Base-by-base conservation (phyloP, 2,888 invertebrate species). In the Lordiphosa fenestrarum region DNA sequence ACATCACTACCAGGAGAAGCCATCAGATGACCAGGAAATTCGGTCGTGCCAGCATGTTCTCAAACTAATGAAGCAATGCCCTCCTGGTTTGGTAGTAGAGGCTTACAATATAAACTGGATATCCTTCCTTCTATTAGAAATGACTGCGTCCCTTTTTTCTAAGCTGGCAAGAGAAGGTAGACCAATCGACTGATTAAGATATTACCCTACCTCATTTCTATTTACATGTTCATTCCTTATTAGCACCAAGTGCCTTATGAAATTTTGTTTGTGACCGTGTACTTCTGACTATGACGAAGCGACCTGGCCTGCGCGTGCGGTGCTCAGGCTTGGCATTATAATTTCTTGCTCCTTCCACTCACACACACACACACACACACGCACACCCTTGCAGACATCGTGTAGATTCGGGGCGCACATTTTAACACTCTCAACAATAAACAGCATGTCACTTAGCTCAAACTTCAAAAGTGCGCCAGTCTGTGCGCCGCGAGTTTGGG, bases 361-460 rank as follows among this genome's bases (percentile, higher is more conserved):
- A 19, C 53, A 30, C 39, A 51, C n/a, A n/a, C n/a, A n/a, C n/a
- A n/a, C n/a, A n/a, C 33, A 30, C 56, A 37, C 15, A 35, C 39
- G 42, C 62, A 57, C 58, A 41, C 46, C 41, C 58, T 53, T 50
- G 61, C 66, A 66, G 57, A 56, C 61, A 46, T 19, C 59, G 49
- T 56, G 56, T 38, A 42, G 59, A 59, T 47, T 46, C 63, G 42
- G 85, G 84, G 88, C 77, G 77, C 87, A 86, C 84, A 88, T 88
- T 88, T 87, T 88, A 88, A 88, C 88, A 88, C 88, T 87, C 88
- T 88, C 87, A 87, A 88, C 88, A 88, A 88, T 88, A 88, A 88
- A 88, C 88, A 88, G 88, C 88, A 87, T 88, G 88, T 88, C 88
- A 88, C 88, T 88, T 88, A 87, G 88, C 86, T 86, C 86, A 86